phyloP scores from a whole-genome alignment of 92 coral and sea anemone species.

The Epizoanthus rinbou region DNA sequence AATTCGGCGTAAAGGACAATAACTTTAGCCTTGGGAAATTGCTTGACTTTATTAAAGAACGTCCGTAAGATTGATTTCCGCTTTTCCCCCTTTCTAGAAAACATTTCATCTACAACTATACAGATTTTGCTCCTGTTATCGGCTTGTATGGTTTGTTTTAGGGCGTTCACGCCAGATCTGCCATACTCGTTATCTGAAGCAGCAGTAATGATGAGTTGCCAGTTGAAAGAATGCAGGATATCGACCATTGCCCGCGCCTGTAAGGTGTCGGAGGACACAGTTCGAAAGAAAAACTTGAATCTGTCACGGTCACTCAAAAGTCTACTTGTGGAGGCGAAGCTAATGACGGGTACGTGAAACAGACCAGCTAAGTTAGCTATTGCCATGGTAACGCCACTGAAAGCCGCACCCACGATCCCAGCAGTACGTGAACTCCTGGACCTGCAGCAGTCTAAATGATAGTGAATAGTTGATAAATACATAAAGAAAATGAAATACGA shows the following conservation, averaged over 20 bases:
- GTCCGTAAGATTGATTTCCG: conserved; percentile 20
- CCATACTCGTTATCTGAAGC: conserved; percentile 80
- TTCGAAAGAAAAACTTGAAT: conserved; percentile 74
- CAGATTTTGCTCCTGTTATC: conserved; percentile 50
- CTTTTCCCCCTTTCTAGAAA: conserved; percentile 59
- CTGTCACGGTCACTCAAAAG: conserved; percentile 77
- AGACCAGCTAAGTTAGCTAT: conserved; percentile 76
- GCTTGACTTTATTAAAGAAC: conserved; percentile 53
- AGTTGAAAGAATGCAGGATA: conserved; percentile 46
- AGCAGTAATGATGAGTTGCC: conserved; percentile 58
- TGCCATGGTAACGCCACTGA: conserved; percentile 90
- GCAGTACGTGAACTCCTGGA: conserved; percentile 54
- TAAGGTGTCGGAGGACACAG: conserved; percentile 71
- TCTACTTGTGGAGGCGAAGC: conserved; percentile 82
- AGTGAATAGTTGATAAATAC: too few relatives aligned
- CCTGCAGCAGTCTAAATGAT: conserved; percentile 41
- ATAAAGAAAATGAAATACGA: too few relatives aligned
- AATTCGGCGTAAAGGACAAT: conserved; percentile 67
- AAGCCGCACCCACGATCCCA: conserved; percentile 84
- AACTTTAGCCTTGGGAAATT: conserved; percentile 49
- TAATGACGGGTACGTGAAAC: conserved; percentile 81
- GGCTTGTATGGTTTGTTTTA: conserved; percentile 55
- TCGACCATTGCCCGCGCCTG: conserved; percentile 72
- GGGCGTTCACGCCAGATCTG: conserved; percentile 67
- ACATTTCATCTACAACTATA: conserved; percentile 60